These are phyloP conservation scores for Rhynchonycteris naso DNA, from an alignment of 2,797 vertebrate genomes.

Conservation along the genomic window DNA sequence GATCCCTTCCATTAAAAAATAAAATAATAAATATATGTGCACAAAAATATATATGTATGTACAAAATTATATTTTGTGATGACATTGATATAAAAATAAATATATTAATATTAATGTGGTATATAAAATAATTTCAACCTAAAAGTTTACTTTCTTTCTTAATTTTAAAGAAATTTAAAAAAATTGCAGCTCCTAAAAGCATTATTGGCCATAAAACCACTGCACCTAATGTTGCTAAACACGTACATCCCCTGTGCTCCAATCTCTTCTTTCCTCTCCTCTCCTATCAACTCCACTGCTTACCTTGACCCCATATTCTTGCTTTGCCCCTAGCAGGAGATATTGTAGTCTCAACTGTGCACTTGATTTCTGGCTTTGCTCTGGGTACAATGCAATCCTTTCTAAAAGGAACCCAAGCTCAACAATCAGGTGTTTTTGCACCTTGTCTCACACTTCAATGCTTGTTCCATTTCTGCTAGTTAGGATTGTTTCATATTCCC, in stretches of 20 bases:
- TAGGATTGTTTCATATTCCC: slow-evolving; percentile 1
- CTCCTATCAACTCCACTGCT: background rate
- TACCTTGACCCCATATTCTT: background rate
- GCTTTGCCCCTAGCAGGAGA: background rate
- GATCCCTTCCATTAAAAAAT: background rate
- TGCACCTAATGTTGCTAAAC: background rate
- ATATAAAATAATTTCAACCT: background rate
- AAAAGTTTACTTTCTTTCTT: background rate
- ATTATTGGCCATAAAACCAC: background rate
- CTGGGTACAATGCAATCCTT: background rate
- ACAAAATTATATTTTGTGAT: background rate
- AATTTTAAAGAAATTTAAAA: background rate
- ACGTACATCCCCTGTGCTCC: background rate
- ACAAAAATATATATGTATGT: background rate
- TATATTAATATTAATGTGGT: background rate
- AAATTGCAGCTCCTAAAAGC: background rate
- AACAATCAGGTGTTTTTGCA: background rate
- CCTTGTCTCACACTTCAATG: background rate
- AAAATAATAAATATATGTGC: background rate
- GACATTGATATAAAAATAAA: background rate
- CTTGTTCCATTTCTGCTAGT: background rate
- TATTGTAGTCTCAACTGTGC: background rate
- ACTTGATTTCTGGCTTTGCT: background rate
- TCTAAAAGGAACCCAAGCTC: background rate
- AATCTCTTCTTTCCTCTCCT: background rate